Percentiles rank a stretch among this genome's conserved stretches.
Evolutionary conservation across 2,797 vertebrate species (phyloP).

Genomic region (Chelonia mydas): DNA sequence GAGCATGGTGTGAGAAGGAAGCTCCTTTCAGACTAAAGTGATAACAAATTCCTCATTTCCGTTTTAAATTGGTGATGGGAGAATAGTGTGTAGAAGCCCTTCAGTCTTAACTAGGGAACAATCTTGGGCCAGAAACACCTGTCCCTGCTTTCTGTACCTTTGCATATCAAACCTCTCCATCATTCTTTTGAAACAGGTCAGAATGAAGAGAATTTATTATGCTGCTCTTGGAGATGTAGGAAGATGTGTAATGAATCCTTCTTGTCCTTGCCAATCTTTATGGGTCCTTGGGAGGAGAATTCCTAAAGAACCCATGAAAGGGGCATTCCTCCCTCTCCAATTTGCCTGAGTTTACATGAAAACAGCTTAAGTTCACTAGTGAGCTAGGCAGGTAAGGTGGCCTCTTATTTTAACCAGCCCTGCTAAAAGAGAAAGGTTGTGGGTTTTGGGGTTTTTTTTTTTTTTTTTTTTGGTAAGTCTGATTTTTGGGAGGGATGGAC

Average conservation of each 20-base stretch:
- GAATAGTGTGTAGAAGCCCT: background rate
- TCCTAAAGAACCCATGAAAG: background rate
- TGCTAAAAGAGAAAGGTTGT: background rate
- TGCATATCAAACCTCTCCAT: background rate
- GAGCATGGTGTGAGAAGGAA: background rate
- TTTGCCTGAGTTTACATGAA: background rate
- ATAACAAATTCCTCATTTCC: background rate
- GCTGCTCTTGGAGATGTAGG: background rate
- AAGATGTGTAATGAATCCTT: background rate
- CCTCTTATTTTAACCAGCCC: background rate
- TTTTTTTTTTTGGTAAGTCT: background rate
- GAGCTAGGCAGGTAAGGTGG: background rate
- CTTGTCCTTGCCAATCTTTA: background rate
- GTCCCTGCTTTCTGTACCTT: background rate
- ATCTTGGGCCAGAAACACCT: background rate
- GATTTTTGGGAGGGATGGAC: background rate
- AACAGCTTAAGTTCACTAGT: background rate
- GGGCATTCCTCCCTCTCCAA: background rate
- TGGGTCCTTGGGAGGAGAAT: background rate
- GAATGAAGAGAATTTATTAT: background rate
- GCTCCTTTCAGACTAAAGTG: no score
- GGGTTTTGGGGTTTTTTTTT: no score
- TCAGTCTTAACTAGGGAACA: background rate
- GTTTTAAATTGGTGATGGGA: background rate
- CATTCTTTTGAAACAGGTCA: background rate